phyloP scores from a whole-genome alignment of 2,888 invertebrate genomes.

The Temnothorax rugatulus region DNA sequence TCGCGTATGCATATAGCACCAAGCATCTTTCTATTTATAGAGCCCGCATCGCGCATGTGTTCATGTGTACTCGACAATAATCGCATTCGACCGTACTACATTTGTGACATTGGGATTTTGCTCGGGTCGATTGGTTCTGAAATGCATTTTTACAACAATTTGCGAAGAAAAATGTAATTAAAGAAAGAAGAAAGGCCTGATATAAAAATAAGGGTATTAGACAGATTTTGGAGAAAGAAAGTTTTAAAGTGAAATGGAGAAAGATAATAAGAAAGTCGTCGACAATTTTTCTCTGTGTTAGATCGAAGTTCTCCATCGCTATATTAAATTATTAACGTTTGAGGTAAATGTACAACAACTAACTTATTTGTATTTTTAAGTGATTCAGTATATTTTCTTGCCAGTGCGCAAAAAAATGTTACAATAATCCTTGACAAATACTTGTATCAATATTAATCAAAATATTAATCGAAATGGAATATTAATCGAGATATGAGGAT shows the following conservation, averaged over 20 bases:
- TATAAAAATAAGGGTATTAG: neutral
- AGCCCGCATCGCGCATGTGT: constrained; percentile 38
- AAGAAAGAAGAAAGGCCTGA: neutral
- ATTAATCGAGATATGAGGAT: neutral
- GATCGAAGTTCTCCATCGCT: neutral
- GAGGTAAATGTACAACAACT: neutral
- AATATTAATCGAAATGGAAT: neutral
- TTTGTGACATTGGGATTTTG: constrained; percentile 34
- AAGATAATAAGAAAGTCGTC: neutral
- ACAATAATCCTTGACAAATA: neutral
- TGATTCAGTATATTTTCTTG: neutral
- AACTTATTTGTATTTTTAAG: neutral
- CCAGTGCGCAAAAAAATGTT: neutral
- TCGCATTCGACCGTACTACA: constrained; percentile 31
- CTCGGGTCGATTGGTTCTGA: neutral
- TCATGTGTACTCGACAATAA: constrained; percentile 32
- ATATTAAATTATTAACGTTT: constrained; percentile 9
- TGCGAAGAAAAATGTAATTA: neutral
- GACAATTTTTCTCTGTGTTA: neutral
- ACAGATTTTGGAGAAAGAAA: neutral
- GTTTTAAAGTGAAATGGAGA: neutral
- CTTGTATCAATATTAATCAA: neutral
- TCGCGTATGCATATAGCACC: constrained; percentile 35
- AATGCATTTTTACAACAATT: constrained; percentile 1
- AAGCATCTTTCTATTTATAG: constrained; percentile 47